Evolutionary conservation across 2,113 vertebrate species (phyloP), one percentile per base, ranked within the genome.

Genomic region (Meles meles): DNA sequence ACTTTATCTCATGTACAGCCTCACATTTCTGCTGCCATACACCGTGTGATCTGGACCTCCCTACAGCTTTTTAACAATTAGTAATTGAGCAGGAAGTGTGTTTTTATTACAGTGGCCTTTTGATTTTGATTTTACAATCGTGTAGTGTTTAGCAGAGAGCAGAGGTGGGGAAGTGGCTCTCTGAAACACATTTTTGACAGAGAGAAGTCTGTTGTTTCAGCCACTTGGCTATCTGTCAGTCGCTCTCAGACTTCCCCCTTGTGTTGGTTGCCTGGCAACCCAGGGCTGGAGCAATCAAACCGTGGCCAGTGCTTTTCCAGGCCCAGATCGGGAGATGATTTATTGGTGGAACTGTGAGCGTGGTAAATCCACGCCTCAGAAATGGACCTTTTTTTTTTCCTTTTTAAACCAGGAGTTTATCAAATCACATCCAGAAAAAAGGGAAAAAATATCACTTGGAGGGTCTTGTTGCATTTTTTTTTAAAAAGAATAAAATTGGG

Each of bases 221-320:
- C 99, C 98, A 97, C 98, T 99, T 98, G 99, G 99, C 98, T 98
- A 98, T 99, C 99, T 99, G 99, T 99, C 99, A 99, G 99, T 98
- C 15, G 55, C 98, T 97, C 98, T 93, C 98, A 97, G 98, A 96
- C 98, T 97, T 98, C 98, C 98, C 98, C 99, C 98, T 98, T 67
- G 99, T 98, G 91, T 74, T 47, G 98, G 99, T 99, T 99, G 99
- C 99, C 98, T 99, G 99, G 99, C 99, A 99, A 99, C 99, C 97
- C 92, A 61, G 99, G 99, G 98, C 98, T 98, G 97, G 99, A 99
- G 99, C 99, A 99, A 98, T 99, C 97, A 98, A 98, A 98, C 99
- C 98, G 94, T 98, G 98, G 99, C 99, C 99, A 98, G 98, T 98
- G 99, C 98, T 95, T 99, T 99, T 99, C 99, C 98, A 98, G 94